phyloP scores from a whole-genome alignment of 2,888 invertebrate species.

The Drosophila merina region DNA sequence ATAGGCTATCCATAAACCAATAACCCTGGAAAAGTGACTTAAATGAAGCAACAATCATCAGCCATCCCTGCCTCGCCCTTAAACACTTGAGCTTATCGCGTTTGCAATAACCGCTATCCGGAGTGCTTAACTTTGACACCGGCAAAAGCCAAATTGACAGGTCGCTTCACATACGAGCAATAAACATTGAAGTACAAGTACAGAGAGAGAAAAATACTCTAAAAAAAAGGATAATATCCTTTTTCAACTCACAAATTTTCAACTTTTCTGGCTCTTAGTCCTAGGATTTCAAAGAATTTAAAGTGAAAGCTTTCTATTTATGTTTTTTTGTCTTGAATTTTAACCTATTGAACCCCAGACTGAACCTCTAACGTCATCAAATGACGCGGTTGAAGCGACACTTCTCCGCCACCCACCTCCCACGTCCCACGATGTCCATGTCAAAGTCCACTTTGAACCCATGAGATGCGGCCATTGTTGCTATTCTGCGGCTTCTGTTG shows the following conservation, averaged over 20 bases:
- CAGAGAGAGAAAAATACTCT: background rate
- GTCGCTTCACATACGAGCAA: constrained; percentile 32
- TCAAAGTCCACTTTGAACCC: constrained; percentile 50
- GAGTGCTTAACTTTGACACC: constrained; percentile 41
- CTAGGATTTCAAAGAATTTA: too few species aligned
- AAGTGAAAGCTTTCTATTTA: too few species aligned
- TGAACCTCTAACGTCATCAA: constrained; percentile 25
- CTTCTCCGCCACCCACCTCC: background rate
- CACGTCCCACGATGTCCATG: constrained; percentile 44
- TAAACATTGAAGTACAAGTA: constrained; percentile 3
- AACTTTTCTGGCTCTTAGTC: too few species aligned
- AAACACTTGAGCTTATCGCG: constrained; percentile 29
- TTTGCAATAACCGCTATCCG: constrained; percentile 31
- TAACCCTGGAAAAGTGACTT: background rate
- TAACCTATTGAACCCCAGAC: background rate
- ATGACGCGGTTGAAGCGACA: constrained; percentile 19
- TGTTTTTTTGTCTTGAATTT: too few species aligned
- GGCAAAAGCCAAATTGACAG: constrained; percentile 45
- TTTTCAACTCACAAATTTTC: too few species aligned
- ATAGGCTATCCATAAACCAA: background rate
- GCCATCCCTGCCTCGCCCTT: too few species aligned
- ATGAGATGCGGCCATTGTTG: constrained; percentile 30
- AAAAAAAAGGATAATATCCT: too few species aligned
- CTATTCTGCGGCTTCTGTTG: constrained; percentile 24
- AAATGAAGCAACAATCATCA: background rate